Base-by-base conservation (phyloP, 2,888 invertebrate genomes). In the Zygaena filipendulae region DNA sequence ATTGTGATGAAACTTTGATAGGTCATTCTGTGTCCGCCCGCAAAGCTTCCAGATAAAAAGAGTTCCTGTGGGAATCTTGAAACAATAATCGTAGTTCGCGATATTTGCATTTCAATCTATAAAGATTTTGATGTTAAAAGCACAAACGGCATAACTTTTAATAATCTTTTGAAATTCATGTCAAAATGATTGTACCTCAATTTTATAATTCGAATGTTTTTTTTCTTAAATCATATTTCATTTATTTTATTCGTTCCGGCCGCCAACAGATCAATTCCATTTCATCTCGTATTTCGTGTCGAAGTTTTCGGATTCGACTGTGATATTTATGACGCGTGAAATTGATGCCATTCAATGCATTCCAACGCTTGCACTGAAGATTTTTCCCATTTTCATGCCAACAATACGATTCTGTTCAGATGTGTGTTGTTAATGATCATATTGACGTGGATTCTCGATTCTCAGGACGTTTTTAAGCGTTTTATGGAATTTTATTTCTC, bases 241-340 rank as follows among this genome's bases (percentile, higher is more conserved):
- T 77, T 72, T 66, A 72, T 77, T 64, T 70, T 55, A 75, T 79
- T 77, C 72, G 71, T 59, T 58, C 62, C 67, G 72, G 62, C 55
- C 59, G 67, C 69, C 71, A 60, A 40, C 58, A 45, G 44, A 43
- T 52, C 55, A 59, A 54, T 61, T 57, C 56, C 57, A 59, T 62
- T 59, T 53, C 53, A 54, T 59, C 59, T 62, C 52, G 50, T 44
- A 52, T 59, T n/a, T n/a, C n/a, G n/a, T n/a, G n/a, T n/a, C 51
- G 52, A 52, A 58, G 57, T 59, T 59, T 60, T 60, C 48, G 55
- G 57, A 66, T 57, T 49, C 54, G 50, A 52, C 55, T 49, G 50
- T 48, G 53, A 57, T 70, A 59, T 68, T 77, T 77, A 79, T 79
- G 75, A 61, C 58, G 63, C 79, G 71, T 79, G 71, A 77, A 77